phyloP scores from a whole-genome alignment of 1,140 invertebrate species.

The Polypedilum pembai region DNA sequence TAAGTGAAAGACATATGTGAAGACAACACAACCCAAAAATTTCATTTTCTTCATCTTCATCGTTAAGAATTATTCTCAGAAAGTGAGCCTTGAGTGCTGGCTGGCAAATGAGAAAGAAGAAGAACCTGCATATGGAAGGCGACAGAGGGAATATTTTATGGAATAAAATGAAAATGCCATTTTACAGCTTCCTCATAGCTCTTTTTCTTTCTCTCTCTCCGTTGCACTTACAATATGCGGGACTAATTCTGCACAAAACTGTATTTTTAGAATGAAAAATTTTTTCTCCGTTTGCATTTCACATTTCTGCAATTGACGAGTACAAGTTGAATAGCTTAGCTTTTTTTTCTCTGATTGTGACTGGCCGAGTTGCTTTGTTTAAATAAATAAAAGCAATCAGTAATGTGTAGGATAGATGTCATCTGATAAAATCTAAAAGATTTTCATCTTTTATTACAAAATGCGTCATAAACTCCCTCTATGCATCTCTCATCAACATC shows the following conservation, averaged over 20 bases:
- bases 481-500: too few species aligned
- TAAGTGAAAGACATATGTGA: slow-evolving; percentile 18
- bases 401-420: too few species aligned
- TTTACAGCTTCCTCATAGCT: slow-evolving; percentile 11
- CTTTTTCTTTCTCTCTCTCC: not conserved
- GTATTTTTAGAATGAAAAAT: not conserved
- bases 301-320: too few species aligned
- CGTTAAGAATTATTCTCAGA: not conserved
- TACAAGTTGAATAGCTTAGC: too few species aligned
- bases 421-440: too few species aligned
- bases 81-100: too few species aligned
- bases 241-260: not conserved
- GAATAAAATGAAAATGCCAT: slow-evolving; percentile 8
- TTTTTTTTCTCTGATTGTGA: too few species aligned
- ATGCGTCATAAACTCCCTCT: too few species aligned
- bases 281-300: not conserved
- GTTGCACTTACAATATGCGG: slow-evolving; percentile 1
- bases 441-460: too few species aligned
- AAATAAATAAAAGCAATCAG: too few species aligned
- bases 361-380: too few species aligned
- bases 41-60: slow-evolving; percentile 11
- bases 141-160: slow-evolving; percentile 8
- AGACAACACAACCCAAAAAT: not conserved
- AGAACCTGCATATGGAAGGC: not conserved
- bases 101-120: too few species aligned